Base-by-base conservation (phyloP, 2,113 vertebrate genomes). In the Anseranas semipalmata region DNA sequence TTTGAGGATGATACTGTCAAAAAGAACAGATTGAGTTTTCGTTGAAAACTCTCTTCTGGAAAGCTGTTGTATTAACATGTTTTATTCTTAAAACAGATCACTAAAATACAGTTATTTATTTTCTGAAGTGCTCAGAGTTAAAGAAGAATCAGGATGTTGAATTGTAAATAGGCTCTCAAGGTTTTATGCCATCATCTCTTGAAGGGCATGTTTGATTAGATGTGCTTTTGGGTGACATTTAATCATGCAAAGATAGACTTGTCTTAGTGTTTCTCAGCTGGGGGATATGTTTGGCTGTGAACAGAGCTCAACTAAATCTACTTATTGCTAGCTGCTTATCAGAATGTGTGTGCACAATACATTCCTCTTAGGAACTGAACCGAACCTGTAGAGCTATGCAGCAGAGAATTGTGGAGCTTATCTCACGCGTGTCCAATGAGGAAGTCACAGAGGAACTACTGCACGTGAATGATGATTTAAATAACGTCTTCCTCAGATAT, bases 301-400 rank as follows among this genome's bases (percentile, higher is more conserved):
- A 80, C 52, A 56, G 80, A 78, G 48, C 93, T 95, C 92, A 75
- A 43, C 92, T 71, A 92, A 90, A 93, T 88, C 90, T 87, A 2
- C 88, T 95, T 87, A 72, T 10, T 89, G 77, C 74, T 93, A 50
- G 50, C 87, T 94, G 89, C 91, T 95, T 95, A 91, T 91, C 89
- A 89, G 77, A 58, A 53, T 39, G 32, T 89, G 66, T 93, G 71
- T 75, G 78, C 82, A 41, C 76, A 70, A 72, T 81, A 85, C 79
- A 30, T 97, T 89, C 88, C 89, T 87, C 87, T 89, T 81, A 99
- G 99, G 99, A 99, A 92, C 97, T 99, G 97, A 99, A 99, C 98
- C 97, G 99, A 96, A 99, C 99, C 58, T 99, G 99, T 89, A 98
- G 99, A 96, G 98, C 99, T 82, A 99, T 99, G 99, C 99, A 99